Evolutionary conservation across 2,113 vertebrate genomes (phyloP).

Genomic region (Limnothrissa miodon): DNA sequence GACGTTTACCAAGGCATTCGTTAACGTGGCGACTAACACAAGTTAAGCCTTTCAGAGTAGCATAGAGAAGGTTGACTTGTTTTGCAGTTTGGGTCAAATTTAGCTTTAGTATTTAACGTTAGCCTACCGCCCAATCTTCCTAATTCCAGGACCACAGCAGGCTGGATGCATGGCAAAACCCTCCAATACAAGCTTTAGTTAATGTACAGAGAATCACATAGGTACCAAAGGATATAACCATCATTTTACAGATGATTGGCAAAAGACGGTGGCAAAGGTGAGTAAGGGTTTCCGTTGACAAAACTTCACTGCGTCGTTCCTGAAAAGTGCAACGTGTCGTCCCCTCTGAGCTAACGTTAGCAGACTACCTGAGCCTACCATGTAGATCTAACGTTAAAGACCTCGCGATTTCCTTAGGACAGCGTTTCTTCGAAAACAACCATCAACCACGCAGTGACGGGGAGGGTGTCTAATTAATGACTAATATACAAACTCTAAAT

Average conservation of each 20-base stretch:
- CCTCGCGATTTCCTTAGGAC: not conserved
- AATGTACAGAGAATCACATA: not conserved
- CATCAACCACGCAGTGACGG: not conserved
- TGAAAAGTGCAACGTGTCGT: constrained; percentile 33
- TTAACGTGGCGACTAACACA: too few species aligned
- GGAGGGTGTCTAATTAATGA: not conserved
- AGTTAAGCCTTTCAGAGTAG: too few species aligned
- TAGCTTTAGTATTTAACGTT: too few species aligned
- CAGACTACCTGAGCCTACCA: not conserved
- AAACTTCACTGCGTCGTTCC: not conserved
- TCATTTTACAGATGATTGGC: not conserved
- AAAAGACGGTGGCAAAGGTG: not conserved
- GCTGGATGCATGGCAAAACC: not conserved
- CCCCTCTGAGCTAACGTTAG: not conserved
- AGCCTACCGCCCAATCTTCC: not conserved
- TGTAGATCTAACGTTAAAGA: too few species aligned
- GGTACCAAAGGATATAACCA: not conserved
- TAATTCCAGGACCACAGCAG: not conserved
- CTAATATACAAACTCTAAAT: not conserved
- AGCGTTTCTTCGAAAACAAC: not conserved
- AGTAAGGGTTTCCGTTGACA: not conserved
- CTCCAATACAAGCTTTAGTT: not conserved
- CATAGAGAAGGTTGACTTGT: too few species aligned
- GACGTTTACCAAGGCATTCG: too few species aligned
- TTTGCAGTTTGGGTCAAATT: too few species aligned